Percentiles rank a stretch among this genome's conserved stretches.
Conservation (phyloP, 2,888 invertebrate genomes). For the Gastrophysa polygoni region DNA sequence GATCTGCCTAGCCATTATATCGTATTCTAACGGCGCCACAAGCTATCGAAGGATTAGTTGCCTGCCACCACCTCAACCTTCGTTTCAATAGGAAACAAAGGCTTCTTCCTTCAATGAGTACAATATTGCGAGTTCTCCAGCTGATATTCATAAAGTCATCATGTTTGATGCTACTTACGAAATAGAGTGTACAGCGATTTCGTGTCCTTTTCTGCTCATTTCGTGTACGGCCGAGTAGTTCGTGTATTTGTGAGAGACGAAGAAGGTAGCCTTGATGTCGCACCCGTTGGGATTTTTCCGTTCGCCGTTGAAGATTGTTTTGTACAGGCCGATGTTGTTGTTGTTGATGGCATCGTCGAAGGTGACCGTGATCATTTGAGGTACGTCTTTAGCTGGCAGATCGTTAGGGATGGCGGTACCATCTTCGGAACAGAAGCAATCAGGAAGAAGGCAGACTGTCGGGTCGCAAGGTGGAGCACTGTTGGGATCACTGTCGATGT, state of each 20-base stretch:
- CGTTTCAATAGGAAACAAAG: too few species aligned
- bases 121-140: too few species aligned
- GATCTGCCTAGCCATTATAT: too few species aligned
- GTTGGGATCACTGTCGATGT: conserved; percentile 93
- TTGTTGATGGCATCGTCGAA: conserved; percentile 95
- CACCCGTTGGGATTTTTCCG: conserved; percentile 93
- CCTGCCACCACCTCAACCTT: too few species aligned
- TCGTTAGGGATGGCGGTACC: conserved; percentile 87
- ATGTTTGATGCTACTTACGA: conserved; percentile 68
- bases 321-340: conserved; percentile 92
- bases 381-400: conserved; percentile 81
- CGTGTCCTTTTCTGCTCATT: conserved; percentile 89
- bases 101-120: too few species aligned
- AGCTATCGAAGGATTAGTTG: too few species aligned
- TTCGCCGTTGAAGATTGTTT: conserved; percentile 87
- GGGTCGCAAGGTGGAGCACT: conserved; percentile 90
- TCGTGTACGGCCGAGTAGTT: conserved; percentile 94
- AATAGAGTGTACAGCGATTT: conserved; percentile 92
- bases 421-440: conserved; percentile 94
- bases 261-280: conserved; percentile 90
- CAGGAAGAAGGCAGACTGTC: conserved; percentile 83
- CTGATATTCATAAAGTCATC: too few species aligned
- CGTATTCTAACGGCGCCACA: too few species aligned
- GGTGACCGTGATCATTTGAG: conserved; percentile 93
- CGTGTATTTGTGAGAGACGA: conserved; percentile 91